Percentiles rank a stretch among this genome's conserved stretches.
Conservation (phyloP, 2,113 vertebrate genomes). For the Dasyornis broadbenti region DNA sequence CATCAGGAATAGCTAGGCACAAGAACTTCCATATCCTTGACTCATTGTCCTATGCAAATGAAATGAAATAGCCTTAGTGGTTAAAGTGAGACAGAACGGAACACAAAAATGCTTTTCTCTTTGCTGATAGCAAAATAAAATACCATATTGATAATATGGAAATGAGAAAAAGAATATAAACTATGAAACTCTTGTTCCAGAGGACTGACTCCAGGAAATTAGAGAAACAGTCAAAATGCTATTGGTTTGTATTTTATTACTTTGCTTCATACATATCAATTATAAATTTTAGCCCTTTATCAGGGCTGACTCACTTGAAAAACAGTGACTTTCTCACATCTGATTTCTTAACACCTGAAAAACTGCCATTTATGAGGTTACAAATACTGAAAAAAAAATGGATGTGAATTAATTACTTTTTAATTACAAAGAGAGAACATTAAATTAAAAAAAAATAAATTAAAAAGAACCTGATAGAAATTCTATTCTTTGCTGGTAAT, state of each 20-base stretch:
- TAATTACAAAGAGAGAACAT: background rate
- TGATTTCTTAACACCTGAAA: background rate
- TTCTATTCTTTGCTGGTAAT: background rate
- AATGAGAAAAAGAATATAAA: background rate
- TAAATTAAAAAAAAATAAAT: background rate
- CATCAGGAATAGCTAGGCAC: background rate
- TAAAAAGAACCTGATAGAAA: background rate
- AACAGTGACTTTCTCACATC: background rate
- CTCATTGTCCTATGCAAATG: background rate
- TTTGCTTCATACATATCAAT: background rate
- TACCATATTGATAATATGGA: background rate
- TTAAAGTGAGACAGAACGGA: background rate
- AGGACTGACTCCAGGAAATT: conserved; percentile 17
- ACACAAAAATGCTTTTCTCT: background rate
- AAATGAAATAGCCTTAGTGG: background rate
- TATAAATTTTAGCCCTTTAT: background rate
- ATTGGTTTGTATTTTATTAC: background rate
- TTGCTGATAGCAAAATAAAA: background rate
- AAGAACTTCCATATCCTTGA: background rate
- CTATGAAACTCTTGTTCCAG: background rate
- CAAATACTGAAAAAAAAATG: background rate
- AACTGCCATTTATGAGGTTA: background rate
- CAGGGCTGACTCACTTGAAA: background rate
- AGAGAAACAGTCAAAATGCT: background rate
- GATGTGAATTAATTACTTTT: background rate